Evolutionary conservation across 1,140 invertebrate genomes (phyloP), one percentile per base, ranked within the genome.

Genomic region (Trichonephila clavipes): DNA sequence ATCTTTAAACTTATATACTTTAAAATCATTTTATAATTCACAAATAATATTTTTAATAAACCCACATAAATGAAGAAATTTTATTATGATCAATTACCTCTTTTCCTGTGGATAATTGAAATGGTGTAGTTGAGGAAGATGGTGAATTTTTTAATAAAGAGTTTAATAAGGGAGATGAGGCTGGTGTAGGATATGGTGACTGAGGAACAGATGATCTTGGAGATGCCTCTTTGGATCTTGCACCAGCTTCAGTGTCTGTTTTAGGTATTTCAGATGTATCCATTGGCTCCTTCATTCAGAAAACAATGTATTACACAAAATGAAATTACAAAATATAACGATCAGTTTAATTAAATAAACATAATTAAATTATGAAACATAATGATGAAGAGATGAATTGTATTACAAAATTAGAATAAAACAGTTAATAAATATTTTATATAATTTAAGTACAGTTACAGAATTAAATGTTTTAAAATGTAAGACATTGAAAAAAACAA

Each of bases 221-320:
- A 10, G 72, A 97, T 95, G 94, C 96, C 97, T 10, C 96, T 96
- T 92, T 97, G 97, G 19, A 81, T 51, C 51, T 93, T 4, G 12
- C 16, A 69, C 58, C 10, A 58, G 24, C 14, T 72, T n/a, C 61
- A 69, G 2, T 24, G 8, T 86, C 90, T 2, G 44, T 59, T 86
- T 92, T 81, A 12, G 77, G 64, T 12, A 10, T 59, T 19, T 88
- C 34, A 16, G 44, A 72, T 10, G 72, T 28, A 19, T 89, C 88
- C 86, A 88, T 88, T 19, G 86, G 34, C 0, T 66, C 61, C 58
- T 85, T 59, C 16, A 34, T 77, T 72, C 3, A 28, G 6, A 77
- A 77, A 40, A 18, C 28, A 77, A 77, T 34, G 28, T 77, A 40
- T 40, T 77, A 40, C 34, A 77, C 28, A 40, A 18, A 28, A 34